Evolutionary conservation across 2,888 invertebrate species (phyloP).

Genomic region (Polia nebulosa): DNA sequence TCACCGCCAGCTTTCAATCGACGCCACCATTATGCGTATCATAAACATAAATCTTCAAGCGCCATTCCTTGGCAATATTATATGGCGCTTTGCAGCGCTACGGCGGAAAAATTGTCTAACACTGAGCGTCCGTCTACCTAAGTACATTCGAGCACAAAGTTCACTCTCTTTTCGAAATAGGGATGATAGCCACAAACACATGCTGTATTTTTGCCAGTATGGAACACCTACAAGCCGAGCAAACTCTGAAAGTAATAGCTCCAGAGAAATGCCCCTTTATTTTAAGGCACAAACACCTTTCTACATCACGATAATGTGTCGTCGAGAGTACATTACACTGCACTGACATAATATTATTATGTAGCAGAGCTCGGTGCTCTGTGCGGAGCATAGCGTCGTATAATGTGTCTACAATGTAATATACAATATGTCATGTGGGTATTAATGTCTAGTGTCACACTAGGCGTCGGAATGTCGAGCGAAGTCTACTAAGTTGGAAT

Average conservation of each 20-base stretch:
- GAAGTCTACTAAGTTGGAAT: constrained; percentile 62
- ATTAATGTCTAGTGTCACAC: constrained; percentile 71
- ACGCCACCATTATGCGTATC: constrained; percentile 78
- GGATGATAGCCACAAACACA: constrained; percentile 51
- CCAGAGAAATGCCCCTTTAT: constrained; percentile 65
- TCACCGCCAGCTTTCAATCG: constrained; percentile 75
- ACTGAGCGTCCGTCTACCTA: constrained; percentile 54
- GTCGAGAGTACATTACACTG: constrained; percentile 72
- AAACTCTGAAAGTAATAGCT: constrained; percentile 64
- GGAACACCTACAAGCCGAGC: constrained; percentile 33
- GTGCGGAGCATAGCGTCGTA: constrained; percentile 66
- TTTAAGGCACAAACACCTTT: constrained; percentile 68
- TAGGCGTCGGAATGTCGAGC: constrained; percentile 69
- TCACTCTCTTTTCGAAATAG: constrained; percentile 55
- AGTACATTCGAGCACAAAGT: constrained; percentile 58
- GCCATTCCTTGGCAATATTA: constrained; percentile 74
- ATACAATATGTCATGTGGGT: constrained; percentile 70
- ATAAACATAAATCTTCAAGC: constrained; percentile 79
- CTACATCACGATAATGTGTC: constrained; percentile 70
- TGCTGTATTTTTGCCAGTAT: constrained; percentile 49
- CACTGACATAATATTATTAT: constrained; percentile 73
- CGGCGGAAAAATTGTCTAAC: constrained; percentile 72
- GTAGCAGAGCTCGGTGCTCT: constrained; percentile 63
- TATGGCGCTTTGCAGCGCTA: constrained; percentile 71
- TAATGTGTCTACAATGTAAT: constrained; percentile 72